Base-by-base conservation (phyloP, 2,113 vertebrate genomes). In the Oenanthe melanoleuca region DNA sequence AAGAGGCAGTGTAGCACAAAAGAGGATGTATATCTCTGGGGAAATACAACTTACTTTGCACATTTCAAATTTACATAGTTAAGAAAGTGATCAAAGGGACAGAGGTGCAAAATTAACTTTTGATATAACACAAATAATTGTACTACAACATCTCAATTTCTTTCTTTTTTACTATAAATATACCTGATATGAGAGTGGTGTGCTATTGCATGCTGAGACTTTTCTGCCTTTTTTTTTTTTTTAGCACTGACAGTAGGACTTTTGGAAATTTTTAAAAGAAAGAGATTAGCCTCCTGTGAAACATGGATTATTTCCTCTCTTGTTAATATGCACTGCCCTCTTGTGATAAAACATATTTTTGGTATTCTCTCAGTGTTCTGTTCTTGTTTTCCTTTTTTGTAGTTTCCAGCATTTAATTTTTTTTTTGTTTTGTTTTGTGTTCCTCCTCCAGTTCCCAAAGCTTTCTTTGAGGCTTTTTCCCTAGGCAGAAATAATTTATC, bases 291-390 rank as follows among this genome's bases (percentile, higher is more conserved):
- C 12, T 64, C 31, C 40, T 38, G 24, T 79, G 65, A 86, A 78
- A 61, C 0, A 0, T 8, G 8, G 24, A 40, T 86, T 38, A 37
- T 55, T 86, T 80, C 38, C 34, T 86, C 24, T 86, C 70, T 91
- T 89, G 52, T 93, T 93, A 69, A 84, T 64, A 38, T 53, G 69
- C 73, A 94, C 95, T 97, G 96, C 96, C 95, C 91, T 90, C 96
- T 95, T 91, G 95, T 96, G 96, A 73, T 88, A 55, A 74, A 90
- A 70, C 18, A 24, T 9, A 2, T 23, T 94, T 83, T 86, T 4
- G 0, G 12, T 73, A 12, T 73, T 86, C 8, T 89, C 23, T 64
- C 28, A 6, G 9, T 53, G 12, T 73, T 95, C 33, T 17, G 7
- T 66, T 78, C 29, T 34, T 17, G 10, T 26, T 86, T 91, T 69